Percentiles rank a stretch among this genome's conserved stretches.
Evolutionary conservation across 2,888 invertebrate species (phyloP).

Genomic region (Tortrix viridana): DNA sequence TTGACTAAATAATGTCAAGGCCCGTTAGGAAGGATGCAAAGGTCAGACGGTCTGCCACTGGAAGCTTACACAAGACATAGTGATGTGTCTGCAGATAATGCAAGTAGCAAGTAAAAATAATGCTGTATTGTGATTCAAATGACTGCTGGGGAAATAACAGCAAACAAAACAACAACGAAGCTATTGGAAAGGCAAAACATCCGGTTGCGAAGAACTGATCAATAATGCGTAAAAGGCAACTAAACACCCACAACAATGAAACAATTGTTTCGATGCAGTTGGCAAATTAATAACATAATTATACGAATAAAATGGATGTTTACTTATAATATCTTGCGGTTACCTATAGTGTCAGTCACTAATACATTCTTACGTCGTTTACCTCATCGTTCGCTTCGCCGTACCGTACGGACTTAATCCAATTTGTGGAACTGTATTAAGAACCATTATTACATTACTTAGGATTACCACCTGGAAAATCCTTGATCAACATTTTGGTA

Average conservation of each 20-base stretch:
- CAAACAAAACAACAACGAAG: conserved; percentile 24
- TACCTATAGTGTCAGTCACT: conserved; percentile 28
- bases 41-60: too few relatives aligned
- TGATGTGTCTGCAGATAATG: too few relatives aligned
- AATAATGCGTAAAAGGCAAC: conserved; percentile 66
- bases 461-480: conserved; percentile 47
- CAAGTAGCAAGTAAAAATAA: conserved; percentile 1
- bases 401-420: conserved; percentile 23
- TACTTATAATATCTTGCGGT: conserved; percentile 21
- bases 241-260: conserved; percentile 42
- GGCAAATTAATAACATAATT: conserved; percentile 19
- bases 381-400: conserved; percentile 20
- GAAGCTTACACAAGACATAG: too few relatives aligned
- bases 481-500: conserved; percentile 51
- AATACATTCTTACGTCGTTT: conserved; percentile 28
- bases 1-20: neutral
- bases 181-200: conserved; percentile 61
- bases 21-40: too few relatives aligned
- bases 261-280: conserved; percentile 35
- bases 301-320: conserved; percentile 11
- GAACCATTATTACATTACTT: conserved; percentile 40
- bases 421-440: conserved; percentile 29
- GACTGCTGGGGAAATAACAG: conserved; percentile 15
- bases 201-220: conserved; percentile 64
- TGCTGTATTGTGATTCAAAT: conserved; percentile 14